Conservation (phyloP, 2,797 vertebrate genomes). For the Darevskia nairensis region DNA sequence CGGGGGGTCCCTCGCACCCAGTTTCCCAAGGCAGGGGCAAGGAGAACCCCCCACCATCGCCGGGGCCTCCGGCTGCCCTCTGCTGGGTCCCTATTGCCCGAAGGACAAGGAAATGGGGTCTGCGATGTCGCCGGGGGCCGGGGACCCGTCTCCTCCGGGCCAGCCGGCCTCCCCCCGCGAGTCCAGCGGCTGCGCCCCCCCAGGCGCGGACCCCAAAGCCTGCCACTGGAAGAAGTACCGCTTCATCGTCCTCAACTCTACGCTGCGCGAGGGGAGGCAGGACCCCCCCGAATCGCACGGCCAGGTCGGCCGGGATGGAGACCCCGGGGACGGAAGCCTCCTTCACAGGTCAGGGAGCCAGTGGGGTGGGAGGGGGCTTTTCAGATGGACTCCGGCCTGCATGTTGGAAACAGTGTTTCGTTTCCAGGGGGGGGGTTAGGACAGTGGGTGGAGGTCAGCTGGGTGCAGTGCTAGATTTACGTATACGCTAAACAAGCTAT, state of each 20-base stretch:
- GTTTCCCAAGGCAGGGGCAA: constrained; percentile 12
- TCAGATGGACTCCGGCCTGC: neutral
- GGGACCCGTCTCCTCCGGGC: constrained; percentile 54
- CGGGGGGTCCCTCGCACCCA: constrained; percentile 35
- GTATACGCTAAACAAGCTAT: no score
- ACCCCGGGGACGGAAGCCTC: neutral
- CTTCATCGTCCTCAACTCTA: no score
- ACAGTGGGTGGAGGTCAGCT: no score
- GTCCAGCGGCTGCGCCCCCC: constrained; percentile 82
- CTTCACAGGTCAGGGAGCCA: neutral
- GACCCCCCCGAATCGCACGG: no score
- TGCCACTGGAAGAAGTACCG: no score
- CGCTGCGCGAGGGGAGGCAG: no score
- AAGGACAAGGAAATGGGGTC: constrained; percentile 26
- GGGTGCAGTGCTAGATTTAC: neutral
- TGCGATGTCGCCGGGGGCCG: neutral
- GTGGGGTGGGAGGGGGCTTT: neutral
- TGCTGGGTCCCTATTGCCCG: neutral
- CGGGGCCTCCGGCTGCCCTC: neutral
- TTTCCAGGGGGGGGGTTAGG: neutral
- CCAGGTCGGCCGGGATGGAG: no score
- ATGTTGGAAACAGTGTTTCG: no score
- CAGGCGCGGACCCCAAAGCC: constrained; percentile 80
- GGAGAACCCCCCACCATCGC: neutral
- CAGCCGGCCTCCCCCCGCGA: constrained; percentile 88